Conservation (phyloP, 2,113 vertebrate species). For the Cynocephalus volans region DNA sequence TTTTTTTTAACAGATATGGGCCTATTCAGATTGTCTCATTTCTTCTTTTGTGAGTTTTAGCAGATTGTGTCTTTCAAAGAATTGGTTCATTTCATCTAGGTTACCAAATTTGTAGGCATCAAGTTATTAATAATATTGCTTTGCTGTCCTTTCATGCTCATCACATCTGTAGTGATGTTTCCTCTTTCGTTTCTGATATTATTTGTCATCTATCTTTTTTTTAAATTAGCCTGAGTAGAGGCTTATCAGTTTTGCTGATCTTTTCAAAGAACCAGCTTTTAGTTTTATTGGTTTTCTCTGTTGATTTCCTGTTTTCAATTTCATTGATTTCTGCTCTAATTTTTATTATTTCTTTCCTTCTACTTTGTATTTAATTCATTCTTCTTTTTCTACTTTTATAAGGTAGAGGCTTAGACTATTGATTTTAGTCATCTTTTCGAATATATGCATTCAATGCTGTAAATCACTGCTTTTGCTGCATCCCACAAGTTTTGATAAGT, state of each 20-base stretch:
- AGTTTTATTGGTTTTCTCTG: not conserved
- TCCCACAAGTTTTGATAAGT: not conserved
- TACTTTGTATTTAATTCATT: not conserved
- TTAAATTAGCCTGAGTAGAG: not conserved
- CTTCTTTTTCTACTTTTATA: not conserved
- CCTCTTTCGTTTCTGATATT: not conserved
- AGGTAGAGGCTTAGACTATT: not conserved
- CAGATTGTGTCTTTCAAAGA: not conserved
- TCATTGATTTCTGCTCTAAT: not conserved
- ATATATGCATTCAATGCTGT: not conserved
- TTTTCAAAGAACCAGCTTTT: not conserved
- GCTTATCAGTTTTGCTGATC: not conserved
- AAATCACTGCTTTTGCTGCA: not conserved
- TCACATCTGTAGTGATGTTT: not conserved
- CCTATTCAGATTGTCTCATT: too few species aligned
- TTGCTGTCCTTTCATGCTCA: not conserved
- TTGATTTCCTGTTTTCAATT: not conserved
- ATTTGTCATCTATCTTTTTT: not conserved
- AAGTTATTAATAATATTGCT: not conserved
- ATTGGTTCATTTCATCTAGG: not conserved
- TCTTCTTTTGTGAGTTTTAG: too few species aligned
- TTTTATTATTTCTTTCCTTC: not conserved
- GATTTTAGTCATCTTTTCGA: not conserved
- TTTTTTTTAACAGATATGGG: too few species aligned
- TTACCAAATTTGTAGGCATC: not conserved